Evolutionary conservation across 1,140 invertebrate genomes (phyloP).

Genomic region (Heliconius congener): DNA sequence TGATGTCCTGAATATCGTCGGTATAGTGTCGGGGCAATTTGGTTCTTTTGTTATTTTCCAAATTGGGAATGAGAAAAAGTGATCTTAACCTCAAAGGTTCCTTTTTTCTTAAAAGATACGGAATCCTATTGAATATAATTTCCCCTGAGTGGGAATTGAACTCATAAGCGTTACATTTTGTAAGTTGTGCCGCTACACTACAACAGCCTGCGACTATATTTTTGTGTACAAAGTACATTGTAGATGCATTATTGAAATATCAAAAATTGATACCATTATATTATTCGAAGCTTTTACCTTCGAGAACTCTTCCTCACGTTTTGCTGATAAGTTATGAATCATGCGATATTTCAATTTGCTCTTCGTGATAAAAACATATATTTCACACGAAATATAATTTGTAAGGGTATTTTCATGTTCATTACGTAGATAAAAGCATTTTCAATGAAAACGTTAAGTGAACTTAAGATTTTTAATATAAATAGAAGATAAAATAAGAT

Average conservation of each 20-base stretch:
- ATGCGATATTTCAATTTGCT: constrained; percentile 32
- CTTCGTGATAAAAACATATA: not conserved
- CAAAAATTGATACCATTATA: not conserved
- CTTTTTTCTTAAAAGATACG: too few species aligned
- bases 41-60: too few species aligned
- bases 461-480: not conserved
- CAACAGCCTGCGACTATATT: too few species aligned
- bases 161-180: too few species aligned
- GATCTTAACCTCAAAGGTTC: too few species aligned
- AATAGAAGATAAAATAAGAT: too few species aligned
- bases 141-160: too few species aligned
- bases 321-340: constrained; percentile 32
- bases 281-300: not conserved
- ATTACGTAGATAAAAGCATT: not conserved
- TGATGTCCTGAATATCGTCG: too few species aligned
- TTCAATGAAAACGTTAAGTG: not conserved
- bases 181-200: too few species aligned
- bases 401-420: not conserved
- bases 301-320: constrained; percentile 23
- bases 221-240: not conserved
- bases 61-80: too few species aligned
- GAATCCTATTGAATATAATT: too few species aligned
- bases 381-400: not conserved
- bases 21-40: too few species aligned
- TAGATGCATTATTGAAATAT: not conserved